phyloP scores from a whole-genome alignment of 2,113 vertebrate genomes.

The Aplodontia rufa region DNA sequence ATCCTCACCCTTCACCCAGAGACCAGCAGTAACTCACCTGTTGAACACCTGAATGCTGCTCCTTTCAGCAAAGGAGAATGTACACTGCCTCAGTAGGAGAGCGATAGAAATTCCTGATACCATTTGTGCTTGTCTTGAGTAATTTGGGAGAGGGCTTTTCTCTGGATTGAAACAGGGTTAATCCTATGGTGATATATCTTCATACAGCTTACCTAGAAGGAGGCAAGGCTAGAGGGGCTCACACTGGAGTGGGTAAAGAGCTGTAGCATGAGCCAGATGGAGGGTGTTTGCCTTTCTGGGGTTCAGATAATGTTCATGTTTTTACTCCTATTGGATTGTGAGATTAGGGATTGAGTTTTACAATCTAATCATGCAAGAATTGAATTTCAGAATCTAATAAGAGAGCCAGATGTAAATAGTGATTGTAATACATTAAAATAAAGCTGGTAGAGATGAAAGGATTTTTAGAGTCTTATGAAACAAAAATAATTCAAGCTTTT shows the following conservation, averaged over 20 bases:
- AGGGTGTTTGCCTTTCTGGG: background rate
- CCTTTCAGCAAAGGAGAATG: background rate
- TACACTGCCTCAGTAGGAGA: background rate
- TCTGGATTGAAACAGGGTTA: background rate
- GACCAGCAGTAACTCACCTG: background rate
- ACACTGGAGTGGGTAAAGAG: background rate
- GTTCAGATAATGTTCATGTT: background rate
- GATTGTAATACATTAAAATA: background rate
- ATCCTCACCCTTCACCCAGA: background rate
- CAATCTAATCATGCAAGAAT: background rate
- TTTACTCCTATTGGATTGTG: background rate
- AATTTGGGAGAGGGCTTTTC: background rate
- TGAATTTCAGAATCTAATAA: background rate
- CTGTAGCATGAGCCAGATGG: background rate
- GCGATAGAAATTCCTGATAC: background rate
- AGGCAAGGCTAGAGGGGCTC: background rate
- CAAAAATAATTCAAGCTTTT: background rate
- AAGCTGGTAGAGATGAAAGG: background rate
- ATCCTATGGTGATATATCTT: background rate
- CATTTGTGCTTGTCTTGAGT: background rate
- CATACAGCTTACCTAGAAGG: background rate
- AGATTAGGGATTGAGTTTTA: background rate
- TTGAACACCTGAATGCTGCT: background rate
- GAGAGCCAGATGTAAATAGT: background rate
- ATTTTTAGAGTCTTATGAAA: background rate